Conservation (phyloP, 2,797 vertebrate genomes). For the Mus caroli region DNA sequence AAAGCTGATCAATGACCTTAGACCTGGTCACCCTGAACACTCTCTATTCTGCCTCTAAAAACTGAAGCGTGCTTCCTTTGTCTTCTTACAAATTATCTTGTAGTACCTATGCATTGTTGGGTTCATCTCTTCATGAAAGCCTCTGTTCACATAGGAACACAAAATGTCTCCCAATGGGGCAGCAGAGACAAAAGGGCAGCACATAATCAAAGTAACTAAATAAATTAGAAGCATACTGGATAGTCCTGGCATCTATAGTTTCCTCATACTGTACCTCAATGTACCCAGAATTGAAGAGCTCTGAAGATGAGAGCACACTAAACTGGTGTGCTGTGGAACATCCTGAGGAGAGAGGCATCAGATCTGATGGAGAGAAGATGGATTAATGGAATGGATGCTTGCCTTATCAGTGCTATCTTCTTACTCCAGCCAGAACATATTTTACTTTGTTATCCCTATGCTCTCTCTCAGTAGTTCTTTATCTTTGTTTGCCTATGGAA, state of each 20-base stretch:
- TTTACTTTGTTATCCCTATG: background rate
- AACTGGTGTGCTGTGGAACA: background rate
- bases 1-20: background rate
- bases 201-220: background rate
- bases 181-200: background rate
- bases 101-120: background rate
- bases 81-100: background rate
- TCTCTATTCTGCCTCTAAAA: background rate
- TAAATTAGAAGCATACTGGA: background rate
- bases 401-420: background rate
- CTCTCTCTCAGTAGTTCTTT: background rate
- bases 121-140: background rate
- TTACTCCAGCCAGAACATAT: background rate
- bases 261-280: background rate
- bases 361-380: too few relatives aligned
- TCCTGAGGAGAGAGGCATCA: background rate
- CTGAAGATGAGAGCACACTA: too few relatives aligned
- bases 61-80: background rate
- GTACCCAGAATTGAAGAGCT: background rate
- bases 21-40: background rate
- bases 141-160: background rate
- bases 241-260: background rate
- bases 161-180: background rate
- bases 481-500: background rate
- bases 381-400: background rate